A percentile compares a stretch with the other conserved stretches of the same genome.
Evolutionary conservation across 1,140 invertebrate species (phyloP).

Genomic region (Idris sp.): DNA sequence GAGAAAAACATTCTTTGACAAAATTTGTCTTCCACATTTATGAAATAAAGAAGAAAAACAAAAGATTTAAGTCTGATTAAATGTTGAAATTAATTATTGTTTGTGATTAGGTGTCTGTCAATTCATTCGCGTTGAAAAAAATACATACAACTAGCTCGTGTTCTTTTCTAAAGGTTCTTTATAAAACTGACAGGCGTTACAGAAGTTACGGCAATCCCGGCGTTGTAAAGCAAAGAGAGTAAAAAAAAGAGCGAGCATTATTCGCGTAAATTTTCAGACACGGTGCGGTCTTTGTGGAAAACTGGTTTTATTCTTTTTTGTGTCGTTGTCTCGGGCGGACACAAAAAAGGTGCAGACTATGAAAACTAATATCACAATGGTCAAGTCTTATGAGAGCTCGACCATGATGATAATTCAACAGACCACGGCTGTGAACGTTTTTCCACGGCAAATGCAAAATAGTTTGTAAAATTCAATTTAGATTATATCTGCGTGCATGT

Average conservation of each 20-base stretch:
- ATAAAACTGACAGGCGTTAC: conserved; percentile 45
- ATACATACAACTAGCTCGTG: conserved; percentile 24
- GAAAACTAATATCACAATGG: conserved; percentile 60
- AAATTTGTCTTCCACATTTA: too few species aligned
- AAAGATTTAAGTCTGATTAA: too few species aligned
- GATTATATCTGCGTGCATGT: conserved; percentile 35
- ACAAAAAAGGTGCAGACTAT: conserved; percentile 54
- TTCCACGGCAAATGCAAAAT: conserved; percentile 40
- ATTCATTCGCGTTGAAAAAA: conserved; percentile 42
- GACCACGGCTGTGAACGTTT: conserved; percentile 24
- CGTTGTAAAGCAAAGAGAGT: conserved; percentile 48
- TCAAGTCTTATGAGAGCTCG: conserved; percentile 47
- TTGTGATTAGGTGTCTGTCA: conserved; percentile 30
- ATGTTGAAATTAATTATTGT: too few species aligned
- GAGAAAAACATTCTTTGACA: too few species aligned
- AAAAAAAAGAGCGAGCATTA: conserved; percentile 45
- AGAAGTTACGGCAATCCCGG: conserved; percentile 53
- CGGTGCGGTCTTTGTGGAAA: conserved; percentile 41
- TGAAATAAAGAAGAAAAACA: too few species aligned
- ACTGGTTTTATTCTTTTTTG: conserved; percentile 40
- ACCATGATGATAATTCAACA: conserved; percentile 56
- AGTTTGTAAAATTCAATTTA: conserved; percentile 58
- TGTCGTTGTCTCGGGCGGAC: conserved; percentile 31
- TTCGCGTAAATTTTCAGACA: conserved; percentile 62
- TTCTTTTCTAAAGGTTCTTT: conserved; percentile 55